A percentile compares a stretch with the other conserved stretches of the same genome.
phyloP scores from a whole-genome alignment of 2,113 vertebrate genomes.

The Proteles cristata region DNA sequence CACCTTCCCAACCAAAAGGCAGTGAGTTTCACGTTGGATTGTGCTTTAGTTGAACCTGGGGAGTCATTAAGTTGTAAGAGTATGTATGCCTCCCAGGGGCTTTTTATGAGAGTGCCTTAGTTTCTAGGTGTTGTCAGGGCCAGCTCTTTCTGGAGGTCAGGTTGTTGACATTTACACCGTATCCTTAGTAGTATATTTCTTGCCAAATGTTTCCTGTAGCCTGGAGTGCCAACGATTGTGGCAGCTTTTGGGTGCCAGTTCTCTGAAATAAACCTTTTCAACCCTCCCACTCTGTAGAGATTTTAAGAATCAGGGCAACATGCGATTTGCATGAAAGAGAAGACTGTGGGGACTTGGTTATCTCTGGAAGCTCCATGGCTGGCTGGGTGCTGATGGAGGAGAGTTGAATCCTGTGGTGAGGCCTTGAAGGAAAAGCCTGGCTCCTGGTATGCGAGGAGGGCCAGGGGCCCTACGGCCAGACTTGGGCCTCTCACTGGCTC shows the following conservation, averaged over 20 bases:
- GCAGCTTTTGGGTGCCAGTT: not conserved
- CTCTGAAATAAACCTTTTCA: slow-evolving; percentile 52
- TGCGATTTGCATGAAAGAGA: not conserved
- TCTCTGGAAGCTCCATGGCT: not conserved
- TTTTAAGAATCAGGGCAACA: slow-evolving; percentile 55
- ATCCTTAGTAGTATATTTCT: not conserved
- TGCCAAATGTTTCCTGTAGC: not conserved
- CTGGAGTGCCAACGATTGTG: slow-evolving; percentile 16
- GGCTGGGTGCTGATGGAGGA: not conserved
- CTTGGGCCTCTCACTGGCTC: not conserved
- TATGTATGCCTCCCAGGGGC: accelerated
- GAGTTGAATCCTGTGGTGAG: not conserved
- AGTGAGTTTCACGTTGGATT: not conserved
- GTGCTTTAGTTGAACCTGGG: not conserved
- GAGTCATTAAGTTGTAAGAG: not conserved
- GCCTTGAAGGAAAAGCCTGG: not conserved
- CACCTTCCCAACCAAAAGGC: not conserved
- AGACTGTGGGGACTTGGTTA: not conserved
- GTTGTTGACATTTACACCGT: not conserved
- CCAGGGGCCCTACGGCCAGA: accelerated
- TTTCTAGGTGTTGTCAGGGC: not conserved
- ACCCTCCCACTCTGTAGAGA: not conserved
- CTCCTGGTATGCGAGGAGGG: no score
- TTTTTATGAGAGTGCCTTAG: not conserved
- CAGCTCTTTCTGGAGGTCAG: not conserved